phyloP scores from a whole-genome alignment of 1,140 invertebrate species.

The Whitmania pigra region DNA sequence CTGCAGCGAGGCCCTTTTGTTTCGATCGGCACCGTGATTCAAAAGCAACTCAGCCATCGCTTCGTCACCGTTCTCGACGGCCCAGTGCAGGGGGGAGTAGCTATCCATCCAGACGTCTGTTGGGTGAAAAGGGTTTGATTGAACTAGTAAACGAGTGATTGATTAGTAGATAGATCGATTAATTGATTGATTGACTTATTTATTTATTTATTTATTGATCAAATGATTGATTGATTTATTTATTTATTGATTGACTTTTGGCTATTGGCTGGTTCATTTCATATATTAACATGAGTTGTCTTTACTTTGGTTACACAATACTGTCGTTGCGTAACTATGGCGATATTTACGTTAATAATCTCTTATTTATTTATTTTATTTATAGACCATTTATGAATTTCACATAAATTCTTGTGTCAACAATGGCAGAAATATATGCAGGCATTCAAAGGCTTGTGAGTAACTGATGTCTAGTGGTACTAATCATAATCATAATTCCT shows the following conservation, averaged over 20 bases:
- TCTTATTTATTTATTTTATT: neutral
- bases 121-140: neutral
- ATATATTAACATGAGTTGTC: neutral
- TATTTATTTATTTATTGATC: neutral
- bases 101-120: conserved; percentile 46
- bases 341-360: neutral
- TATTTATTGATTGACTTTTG: too few species aligned
- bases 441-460: too few species aligned
- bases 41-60: conserved; percentile 18
- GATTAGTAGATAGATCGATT: neutral
- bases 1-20: conserved; percentile 19
- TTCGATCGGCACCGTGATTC: conserved; percentile 8
- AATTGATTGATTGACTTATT: neutral
- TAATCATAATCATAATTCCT: too few species aligned
- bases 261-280: neutral
- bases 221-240: neutral
- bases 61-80: conserved; percentile 23
- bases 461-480: too few species aligned
- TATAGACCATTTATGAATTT: too few species aligned
- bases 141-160: neutral
- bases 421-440: too few species aligned
- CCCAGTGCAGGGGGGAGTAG: conserved; percentile 57
- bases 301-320: neutral
- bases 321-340: neutral
- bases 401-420: too few species aligned